A percentile compares a stretch with the other conserved stretches of the same genome.
Conservation (phyloP, 2,113 vertebrate genomes). For the Odontophorus gujanensis region DNA sequence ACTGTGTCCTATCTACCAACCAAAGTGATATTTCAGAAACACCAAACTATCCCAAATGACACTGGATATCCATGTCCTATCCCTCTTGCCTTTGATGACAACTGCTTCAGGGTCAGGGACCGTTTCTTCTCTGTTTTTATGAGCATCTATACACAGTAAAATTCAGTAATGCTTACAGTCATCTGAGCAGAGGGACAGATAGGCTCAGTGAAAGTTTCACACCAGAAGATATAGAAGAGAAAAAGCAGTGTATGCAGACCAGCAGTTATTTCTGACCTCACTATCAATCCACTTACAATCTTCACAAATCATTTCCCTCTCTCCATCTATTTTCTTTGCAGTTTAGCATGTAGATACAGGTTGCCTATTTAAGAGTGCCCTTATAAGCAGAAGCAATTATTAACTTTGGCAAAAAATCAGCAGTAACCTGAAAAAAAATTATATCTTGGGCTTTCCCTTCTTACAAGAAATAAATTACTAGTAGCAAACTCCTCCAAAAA, state of each 20-base stretch:
- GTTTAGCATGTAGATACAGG: neutral
- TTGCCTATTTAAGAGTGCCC: neutral
- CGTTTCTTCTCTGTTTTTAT: neutral
- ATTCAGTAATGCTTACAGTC: neutral
- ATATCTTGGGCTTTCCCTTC: neutral
- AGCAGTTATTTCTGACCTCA: neutral
- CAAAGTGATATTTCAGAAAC: neutral
- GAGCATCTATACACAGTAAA: neutral
- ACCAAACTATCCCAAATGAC: neutral
- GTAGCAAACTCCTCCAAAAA: neutral
- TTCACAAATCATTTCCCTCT: neutral
- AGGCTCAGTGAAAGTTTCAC: neutral
- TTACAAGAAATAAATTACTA: neutral
- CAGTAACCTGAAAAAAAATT: neutral
- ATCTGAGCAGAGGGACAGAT: neutral
- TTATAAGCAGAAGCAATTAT: neutral
- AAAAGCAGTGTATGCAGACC: neutral
- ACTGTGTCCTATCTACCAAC: rapidly evolving
- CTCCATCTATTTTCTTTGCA: neutral
- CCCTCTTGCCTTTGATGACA: neutral
- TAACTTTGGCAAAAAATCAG: neutral
- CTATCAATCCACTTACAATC: neutral
- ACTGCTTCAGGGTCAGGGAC: neutral
- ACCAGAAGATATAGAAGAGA: neutral
- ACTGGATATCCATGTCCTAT: neutral